These are phyloP conservation scores for Diadumene lineata DNA, from an alignment of 92 coral and sea anemone genomes.

Conservation along the genomic window DNA sequence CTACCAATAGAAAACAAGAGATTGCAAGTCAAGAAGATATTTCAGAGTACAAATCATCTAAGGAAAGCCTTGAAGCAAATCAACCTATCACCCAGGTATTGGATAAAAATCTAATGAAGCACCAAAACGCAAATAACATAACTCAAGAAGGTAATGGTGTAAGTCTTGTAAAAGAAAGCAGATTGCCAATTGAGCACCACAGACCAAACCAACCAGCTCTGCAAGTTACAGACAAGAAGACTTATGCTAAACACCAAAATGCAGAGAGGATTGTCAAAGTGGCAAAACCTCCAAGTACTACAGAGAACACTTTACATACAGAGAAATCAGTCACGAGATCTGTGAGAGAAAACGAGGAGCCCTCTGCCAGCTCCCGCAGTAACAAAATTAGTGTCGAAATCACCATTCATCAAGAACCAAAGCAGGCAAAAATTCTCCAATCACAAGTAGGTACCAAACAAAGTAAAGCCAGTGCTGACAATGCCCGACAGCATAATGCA, in stretches of 20 bases:
- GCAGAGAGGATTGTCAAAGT: no score
- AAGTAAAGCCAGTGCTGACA: background rate
- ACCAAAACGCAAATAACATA: no score
- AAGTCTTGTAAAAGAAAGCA: no score
- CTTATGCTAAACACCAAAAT: no score
- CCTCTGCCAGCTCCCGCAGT: background rate
- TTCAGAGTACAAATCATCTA: background rate
- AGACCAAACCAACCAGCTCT: no score
- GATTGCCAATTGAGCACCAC: no score
- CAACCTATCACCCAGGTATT: no score
- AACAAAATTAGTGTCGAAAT: background rate
- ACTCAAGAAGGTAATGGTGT: no score
- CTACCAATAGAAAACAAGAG: background rate
- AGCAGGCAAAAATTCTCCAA: background rate
- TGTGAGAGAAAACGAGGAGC: background rate
- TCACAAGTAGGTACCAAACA: background rate
- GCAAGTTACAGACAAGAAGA: no score
- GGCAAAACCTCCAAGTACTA: no score
- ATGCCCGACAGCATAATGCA: background rate
- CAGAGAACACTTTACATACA: no score
- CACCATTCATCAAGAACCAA: constrained; percentile 2
- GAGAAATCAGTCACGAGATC: background rate
- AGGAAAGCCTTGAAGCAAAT: background rate
- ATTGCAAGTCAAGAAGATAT: background rate
- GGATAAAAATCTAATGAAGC: no score